Conservation (phyloP, 2,113 vertebrate genomes). For the Corydoras maculifer region DNA sequence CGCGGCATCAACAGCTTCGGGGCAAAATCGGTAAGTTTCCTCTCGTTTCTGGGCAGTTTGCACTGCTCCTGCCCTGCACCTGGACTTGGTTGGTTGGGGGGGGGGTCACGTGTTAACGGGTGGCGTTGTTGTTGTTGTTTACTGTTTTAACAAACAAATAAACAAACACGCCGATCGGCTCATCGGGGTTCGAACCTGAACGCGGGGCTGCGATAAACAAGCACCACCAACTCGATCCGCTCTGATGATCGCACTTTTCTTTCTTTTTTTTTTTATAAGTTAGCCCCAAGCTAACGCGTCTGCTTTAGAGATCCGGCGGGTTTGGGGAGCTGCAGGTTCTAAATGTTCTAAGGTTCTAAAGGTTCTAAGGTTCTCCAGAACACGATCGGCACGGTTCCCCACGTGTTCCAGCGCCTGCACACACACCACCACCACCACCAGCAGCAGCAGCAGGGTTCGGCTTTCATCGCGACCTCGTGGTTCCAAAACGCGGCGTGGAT, state of each 20-base stretch:
- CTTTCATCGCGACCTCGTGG: no score
- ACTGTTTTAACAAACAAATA: not conserved
- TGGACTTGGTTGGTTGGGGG: not conserved
- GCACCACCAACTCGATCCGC: no score
- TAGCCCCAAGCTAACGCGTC: conserved; percentile 46
- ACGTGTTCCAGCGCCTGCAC: no score
- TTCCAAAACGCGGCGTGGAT: no score
- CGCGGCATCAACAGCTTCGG: conserved; percentile 29
- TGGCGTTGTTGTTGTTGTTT: not conserved
- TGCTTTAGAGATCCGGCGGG: no score
- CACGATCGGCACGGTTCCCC: no score
- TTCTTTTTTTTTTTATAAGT: conserved; percentile 45
- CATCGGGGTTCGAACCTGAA: not conserved
- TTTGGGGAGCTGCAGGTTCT: no score
- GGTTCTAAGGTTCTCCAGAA: no score
- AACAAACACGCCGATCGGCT: not conserved
- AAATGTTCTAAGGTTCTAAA: no score
- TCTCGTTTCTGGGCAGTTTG: not conserved
- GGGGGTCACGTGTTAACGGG: not conserved
- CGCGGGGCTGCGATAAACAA: not conserved
- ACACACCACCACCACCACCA: no score
- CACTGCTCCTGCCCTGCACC: not conserved
- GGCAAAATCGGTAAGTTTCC: conserved; percentile 56
- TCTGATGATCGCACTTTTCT: no score
- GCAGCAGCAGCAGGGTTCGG: no score